Conservation (phyloP, 2,113 vertebrate genomes). For the Isurus oxyrinchus region DNA sequence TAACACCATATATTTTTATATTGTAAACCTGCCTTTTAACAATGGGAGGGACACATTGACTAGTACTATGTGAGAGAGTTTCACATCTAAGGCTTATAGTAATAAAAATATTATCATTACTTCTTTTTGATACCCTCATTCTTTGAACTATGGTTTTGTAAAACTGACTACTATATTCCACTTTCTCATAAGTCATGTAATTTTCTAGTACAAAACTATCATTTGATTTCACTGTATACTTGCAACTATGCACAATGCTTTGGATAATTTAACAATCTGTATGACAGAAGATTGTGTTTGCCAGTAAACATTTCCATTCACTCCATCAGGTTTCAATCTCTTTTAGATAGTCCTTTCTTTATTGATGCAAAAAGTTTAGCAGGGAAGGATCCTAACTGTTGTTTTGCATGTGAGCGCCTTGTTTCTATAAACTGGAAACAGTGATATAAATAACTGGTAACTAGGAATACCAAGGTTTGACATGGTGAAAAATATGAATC, state of each 20-base stretch:
- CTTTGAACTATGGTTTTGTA: background rate
- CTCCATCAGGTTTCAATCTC: background rate
- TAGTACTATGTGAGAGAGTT: background rate
- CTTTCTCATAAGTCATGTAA: background rate
- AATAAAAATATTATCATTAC: background rate
- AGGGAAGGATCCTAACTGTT: background rate
- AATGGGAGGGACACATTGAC: background rate
- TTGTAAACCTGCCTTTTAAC: background rate
- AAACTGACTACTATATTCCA: background rate
- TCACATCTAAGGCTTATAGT: background rate
- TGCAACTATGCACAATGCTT: background rate
- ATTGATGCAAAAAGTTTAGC: background rate
- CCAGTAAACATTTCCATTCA: background rate
- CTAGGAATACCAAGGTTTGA: background rate
- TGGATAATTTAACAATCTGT: background rate
- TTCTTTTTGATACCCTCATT: background rate
- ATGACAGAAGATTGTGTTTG: background rate
- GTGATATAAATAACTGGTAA: slow-evolving; percentile 11
- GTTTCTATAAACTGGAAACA: background rate
- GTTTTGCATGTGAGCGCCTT: background rate
- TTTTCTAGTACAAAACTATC: background rate
- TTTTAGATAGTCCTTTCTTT: background rate
- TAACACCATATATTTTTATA: background rate
- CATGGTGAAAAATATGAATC: background rate
- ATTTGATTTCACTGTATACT: background rate